Conservation (phyloP, 2,113 vertebrate species). For the Isurus oxyrinchus region DNA sequence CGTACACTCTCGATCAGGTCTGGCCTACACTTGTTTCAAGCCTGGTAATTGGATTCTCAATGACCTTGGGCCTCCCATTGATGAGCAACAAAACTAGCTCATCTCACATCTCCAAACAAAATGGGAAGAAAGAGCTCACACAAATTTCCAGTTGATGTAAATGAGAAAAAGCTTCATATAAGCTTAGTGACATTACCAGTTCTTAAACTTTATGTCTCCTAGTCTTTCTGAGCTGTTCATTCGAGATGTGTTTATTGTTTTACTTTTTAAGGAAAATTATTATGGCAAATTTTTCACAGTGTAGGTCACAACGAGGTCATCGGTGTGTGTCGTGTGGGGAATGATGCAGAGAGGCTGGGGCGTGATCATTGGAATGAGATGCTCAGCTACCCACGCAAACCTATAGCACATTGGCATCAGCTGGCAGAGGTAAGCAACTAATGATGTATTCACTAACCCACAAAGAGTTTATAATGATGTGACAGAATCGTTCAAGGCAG, state of each 20-base stretch:
- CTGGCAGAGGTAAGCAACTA: neutral
- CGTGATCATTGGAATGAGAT: slow-evolving; percentile 97
- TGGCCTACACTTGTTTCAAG: neutral
- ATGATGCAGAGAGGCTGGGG: slow-evolving; percentile 82
- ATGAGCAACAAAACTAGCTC: neutral
- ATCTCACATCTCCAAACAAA: neutral
- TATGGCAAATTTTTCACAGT: slow-evolving; percentile 73
- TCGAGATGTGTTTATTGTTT: neutral
- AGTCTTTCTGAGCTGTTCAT: neutral
- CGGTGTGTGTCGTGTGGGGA: slow-evolving; percentile 93
- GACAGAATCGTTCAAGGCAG: neutral
- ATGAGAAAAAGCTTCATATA: neutral
- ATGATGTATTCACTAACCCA: neutral
- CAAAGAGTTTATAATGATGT: no score
- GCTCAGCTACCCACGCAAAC: slow-evolving; percentile 91
- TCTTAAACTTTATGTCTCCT: neutral
- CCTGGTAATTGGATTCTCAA: neutral
- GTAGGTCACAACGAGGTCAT: slow-evolving; percentile 99
- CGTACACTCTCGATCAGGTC: neutral
- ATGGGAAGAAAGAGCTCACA: neutral
- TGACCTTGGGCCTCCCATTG: neutral
- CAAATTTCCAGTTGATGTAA: neutral
- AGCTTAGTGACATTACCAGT: neutral
- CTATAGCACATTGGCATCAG: slow-evolving; percentile 54
- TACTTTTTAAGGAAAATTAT: slow-evolving; percentile 65